Evolutionary conservation across 2,797 vertebrate species (phyloP), one percentile per base, ranked within the genome.

Genomic region (Myotis vivesi): DNA sequence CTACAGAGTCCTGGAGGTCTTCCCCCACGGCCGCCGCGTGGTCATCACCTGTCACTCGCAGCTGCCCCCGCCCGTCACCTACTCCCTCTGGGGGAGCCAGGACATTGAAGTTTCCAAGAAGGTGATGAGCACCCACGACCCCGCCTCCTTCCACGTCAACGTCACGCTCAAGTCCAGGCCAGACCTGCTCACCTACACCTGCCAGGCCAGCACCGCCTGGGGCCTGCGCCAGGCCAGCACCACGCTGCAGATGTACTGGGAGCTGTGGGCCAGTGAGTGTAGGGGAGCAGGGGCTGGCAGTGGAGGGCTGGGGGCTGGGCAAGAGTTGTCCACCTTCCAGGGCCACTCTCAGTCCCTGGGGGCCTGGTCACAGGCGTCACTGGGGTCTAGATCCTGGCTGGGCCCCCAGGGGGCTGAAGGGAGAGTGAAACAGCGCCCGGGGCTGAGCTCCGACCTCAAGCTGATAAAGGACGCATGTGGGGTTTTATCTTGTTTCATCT

Each of bases 171-270:
- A 94, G 72, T 95, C 96, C 91, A 80, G 84, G 53, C 92, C 92
- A 3, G 96, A 96, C 82, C 92, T 96, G 79, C 91, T 96, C 44
- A 76, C 79, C 33, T 87, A 95, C 41, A 86, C 33, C 79, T 96
- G 97, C 91, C 89, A 36, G 41, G 88, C 12, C 1, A 7, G 33
- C 71, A 38, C 73, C n/a, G 0, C 23, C 13, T 2, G 1, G 1
- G 46, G 66, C 19, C 0, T 0, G 25, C 81, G 3, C 0, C 8
- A 9, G 7, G 20, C 38, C 89, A 95, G 95, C 30, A 0, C 30
- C 57, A 7, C 0, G 44, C 91, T 95, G 68, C 94, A 71, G 76
- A 41, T 93, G 95, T 91, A 87, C 76, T 57, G 25, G 93, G 89
- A 95, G 57, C 62, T 96, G 66, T 95, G 96, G 92, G 25, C 82